A percentile compares a stretch with the other conserved stretches of the same genome.
phyloP scores from a whole-genome alignment of 2,797 vertebrate species.

The Siniperca scherzeri region DNA sequence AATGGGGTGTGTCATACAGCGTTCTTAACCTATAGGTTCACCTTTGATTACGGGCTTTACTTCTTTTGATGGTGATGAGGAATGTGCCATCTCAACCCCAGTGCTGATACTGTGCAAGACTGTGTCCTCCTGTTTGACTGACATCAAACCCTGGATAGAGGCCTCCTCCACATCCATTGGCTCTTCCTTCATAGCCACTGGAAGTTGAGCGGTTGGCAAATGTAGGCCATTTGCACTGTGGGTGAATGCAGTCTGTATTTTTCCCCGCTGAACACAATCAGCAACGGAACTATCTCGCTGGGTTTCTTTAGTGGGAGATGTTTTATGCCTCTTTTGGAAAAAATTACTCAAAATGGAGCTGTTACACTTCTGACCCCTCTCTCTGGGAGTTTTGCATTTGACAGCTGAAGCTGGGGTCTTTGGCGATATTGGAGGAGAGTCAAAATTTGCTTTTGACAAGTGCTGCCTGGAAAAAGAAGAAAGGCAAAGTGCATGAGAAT shows the following conservation, averaged over 20 bases:
- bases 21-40: constrained; percentile 59
- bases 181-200: constrained; percentile 78
- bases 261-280: neutral
- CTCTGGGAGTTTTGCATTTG: constrained; percentile 70
- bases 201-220: constrained; percentile 2
- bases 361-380: constrained; percentile 61
- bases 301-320: constrained; percentile 37
- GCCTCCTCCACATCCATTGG: constrained; percentile 41
- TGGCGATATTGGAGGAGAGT: constrained; percentile 86
- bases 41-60: constrained; percentile 87
- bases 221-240: constrained; percentile 24
- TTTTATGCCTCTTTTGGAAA: constrained; percentile 79
- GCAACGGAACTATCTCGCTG: constrained; percentile 9
- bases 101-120: neutral
- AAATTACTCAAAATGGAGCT: constrained; percentile 78
- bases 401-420: constrained; percentile 73
- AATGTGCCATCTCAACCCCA: constrained; percentile 23
- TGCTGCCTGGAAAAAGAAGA: constrained; percentile 83
- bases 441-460: constrained; percentile 84
- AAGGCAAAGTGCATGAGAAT: constrained; percentile 28
- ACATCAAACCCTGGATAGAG: constrained; percentile 10
- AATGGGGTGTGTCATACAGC: neutral
- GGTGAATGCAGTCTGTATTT: neutral
- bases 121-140: constrained; percentile 58
- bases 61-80: constrained; percentile 84